Percentiles rank a stretch among this genome's conserved stretches.
phyloP scores from a whole-genome alignment of 2,797 vertebrate genomes.

The Melanogrammus aeglefinus region DNA sequence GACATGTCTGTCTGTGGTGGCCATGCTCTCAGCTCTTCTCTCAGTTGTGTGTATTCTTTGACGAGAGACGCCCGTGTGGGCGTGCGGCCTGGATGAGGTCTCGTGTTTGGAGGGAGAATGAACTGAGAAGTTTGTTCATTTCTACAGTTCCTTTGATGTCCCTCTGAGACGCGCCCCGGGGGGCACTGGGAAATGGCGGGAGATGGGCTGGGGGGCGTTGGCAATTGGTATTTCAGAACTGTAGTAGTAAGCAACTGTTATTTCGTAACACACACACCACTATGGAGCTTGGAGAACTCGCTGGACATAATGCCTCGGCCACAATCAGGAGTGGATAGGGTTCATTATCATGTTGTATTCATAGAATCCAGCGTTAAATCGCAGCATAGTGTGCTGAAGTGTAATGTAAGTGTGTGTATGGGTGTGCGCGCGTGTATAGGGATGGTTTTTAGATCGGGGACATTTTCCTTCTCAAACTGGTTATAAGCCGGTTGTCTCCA shows the following conservation, averaged over 20 bases:
- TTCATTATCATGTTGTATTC: too few relatives aligned
- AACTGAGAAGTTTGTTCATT: conserved; percentile 31
- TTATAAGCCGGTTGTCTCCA: too few relatives aligned
- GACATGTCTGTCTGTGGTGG: conserved; percentile 30
- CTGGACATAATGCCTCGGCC: not conserved
- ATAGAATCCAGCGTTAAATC: too few relatives aligned
- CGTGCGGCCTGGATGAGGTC: not conserved
- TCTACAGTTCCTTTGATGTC: conserved; percentile 46
- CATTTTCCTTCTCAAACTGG: too few relatives aligned
- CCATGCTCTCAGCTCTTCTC: conserved; percentile 20
- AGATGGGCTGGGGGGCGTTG: conserved; percentile 10
- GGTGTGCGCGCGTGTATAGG: too few relatives aligned
- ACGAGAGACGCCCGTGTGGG: not conserved
- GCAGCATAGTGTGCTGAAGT: too few relatives aligned
- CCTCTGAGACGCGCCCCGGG: conserved; percentile 31
- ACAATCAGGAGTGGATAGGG: not conserved
- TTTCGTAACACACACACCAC: not conserved
- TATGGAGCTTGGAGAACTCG: not conserved
- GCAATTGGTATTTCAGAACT: not conserved
- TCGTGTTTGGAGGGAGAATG: conserved; percentile 34
- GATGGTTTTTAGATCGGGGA: too few relatives aligned
- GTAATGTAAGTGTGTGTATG: too few relatives aligned
- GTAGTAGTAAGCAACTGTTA: not conserved
- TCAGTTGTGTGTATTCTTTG: not conserved
- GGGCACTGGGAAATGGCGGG: conserved; percentile 24